A percentile compares a stretch with the other conserved stretches of the same genome.
phyloP scores from a whole-genome alignment of 2,797 vertebrate genomes.

The Catamblyrhynchus diadema region DNA sequence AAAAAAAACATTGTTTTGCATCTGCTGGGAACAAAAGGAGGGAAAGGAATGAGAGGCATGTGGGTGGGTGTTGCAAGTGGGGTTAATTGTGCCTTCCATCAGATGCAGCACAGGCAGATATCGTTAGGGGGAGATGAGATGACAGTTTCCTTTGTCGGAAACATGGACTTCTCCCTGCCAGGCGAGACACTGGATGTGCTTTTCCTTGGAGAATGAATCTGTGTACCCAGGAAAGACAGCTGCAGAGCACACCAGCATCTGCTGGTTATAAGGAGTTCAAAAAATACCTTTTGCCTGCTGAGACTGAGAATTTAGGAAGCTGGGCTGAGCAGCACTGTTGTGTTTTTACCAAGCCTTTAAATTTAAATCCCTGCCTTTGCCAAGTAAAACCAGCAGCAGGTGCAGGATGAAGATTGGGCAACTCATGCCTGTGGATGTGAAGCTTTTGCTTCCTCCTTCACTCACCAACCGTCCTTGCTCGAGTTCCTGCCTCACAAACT shows the following conservation, averaged over 20 bases:
- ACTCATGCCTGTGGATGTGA: not conserved
- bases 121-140: slow-evolving; percentile 47
- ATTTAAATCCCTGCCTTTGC: not conserved
- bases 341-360: not conserved
- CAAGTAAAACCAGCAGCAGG: not conserved
- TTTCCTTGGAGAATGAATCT: not conserved
- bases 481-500: not conserved
- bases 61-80: not conserved
- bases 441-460: not conserved
- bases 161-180: not conserved
- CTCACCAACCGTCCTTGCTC: accelerated
- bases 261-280: not conserved
- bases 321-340: not conserved
- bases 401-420: not conserved
- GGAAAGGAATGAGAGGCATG: not conserved
- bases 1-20: not conserved
- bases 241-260: not conserved
- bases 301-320: not conserved
- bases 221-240: not conserved
- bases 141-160: slow-evolving; percentile 36
- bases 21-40: not conserved
- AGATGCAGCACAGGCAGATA: not conserved
- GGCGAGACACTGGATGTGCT: not conserved
- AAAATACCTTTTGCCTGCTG: not conserved
- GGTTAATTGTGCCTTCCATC: not conserved